Percentiles rank a stretch among this genome's conserved stretches.
These are phyloP conservation scores for Callospermophilus lateralis DNA, from an alignment of 2,113 vertebrate species.

Conservation along the genomic window DNA sequence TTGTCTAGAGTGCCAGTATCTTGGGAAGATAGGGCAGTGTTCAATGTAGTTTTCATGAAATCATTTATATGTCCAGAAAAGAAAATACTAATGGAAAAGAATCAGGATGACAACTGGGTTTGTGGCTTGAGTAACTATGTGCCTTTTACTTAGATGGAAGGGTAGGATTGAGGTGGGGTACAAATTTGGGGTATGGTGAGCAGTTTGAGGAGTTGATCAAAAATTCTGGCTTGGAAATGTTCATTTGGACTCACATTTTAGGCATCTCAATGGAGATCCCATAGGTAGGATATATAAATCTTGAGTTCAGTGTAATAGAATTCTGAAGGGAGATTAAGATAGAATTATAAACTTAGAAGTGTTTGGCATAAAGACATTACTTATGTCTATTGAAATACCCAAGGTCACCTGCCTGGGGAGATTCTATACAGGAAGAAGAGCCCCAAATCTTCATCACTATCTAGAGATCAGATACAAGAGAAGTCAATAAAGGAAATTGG, in stretches of 20 bases:
- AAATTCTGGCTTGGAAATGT: slow-evolving; percentile 2
- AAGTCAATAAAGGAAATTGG: background rate
- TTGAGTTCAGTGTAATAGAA: background rate
- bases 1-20: slow-evolving; percentile 51
- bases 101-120: background rate
- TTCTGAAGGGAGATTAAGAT: slow-evolving; percentile 4
- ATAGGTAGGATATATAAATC: background rate
- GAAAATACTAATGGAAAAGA: slow-evolving; percentile 3
- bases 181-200: background rate
- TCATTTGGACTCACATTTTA: slow-evolving; percentile 1
- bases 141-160: background rate
- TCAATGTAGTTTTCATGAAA: slow-evolving; percentile 60
- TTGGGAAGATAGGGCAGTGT: slow-evolving; percentile 66
- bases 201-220: background rate
- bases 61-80: slow-evolving; percentile 30
- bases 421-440: background rate
- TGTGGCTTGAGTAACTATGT: background rate
- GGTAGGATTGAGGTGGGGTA: background rate
- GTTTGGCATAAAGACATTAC: background rate
- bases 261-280: background rate
- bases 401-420: background rate
- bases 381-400: background rate
- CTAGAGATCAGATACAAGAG: background rate
- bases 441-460: background rate
- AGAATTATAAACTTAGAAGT: slow-evolving; percentile 14